Base-by-base conservation (phyloP, 2,113 vertebrate genomes). In the Halichoerus grypus region DNA sequence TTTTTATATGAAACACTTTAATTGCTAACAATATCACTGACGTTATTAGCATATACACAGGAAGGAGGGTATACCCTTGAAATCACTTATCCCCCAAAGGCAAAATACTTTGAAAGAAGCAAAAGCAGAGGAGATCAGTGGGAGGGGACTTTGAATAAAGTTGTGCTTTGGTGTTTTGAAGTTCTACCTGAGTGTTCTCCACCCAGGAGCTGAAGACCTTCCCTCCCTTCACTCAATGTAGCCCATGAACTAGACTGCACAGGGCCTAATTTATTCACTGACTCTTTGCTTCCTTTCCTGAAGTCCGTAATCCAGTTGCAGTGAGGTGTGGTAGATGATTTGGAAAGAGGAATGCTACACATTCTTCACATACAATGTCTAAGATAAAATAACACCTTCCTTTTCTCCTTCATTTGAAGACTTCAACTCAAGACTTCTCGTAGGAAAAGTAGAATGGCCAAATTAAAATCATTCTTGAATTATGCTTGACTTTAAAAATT, bases 1-100 rank as follows among this genome's bases (percentile, higher is more conserved):
- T 79, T 90, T 94, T 94, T 94, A 72, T 33, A 90, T 3, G n/a
- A 97, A 93, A 71, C n/a, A 80, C 82, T 97, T 90, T 82, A 95
- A 94, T 89, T 90, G 79, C 94, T 76, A 90, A 22, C 63, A 80
- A 92, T 61, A 85, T 79, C 55, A 46, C 0, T 55, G 12, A 96
- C 80, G 24, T 93, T 92, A 76, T 95, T 92, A 76, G 49, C 39
- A 53, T 14, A 88, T 11, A 55, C 39, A 36, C 53, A 90, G 71
- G 39, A 86, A 94, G 39, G 46, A 82, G 55, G 36, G 46, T 61
- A 28, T 59, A 46, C 15, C 13, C 67, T 92, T 19, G 21, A 61
- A 95, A 91, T 88, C 24, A 94, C 71, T 84, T 71, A 81, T 46
- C 69, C 26, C 39, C 42, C 33, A 80, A 94, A 93, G 28, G 46